Evolutionary conservation across 1,140 invertebrate genomes (phyloP).

Genomic region (Mycetomoellerius zeteki): DNA sequence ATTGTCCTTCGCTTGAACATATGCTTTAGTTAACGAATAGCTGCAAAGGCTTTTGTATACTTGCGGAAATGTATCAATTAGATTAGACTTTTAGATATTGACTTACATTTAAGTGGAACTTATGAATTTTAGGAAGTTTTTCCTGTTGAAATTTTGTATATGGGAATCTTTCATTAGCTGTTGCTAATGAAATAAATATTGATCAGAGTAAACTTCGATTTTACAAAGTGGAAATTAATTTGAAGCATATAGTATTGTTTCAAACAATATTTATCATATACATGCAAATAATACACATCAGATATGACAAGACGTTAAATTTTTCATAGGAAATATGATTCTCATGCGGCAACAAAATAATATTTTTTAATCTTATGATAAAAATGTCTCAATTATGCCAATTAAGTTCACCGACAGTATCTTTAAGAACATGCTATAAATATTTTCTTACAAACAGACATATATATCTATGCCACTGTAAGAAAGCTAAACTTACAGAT

Average conservation of each 20-base stretch:
- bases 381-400: background rate
- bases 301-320: background rate
- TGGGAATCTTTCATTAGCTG: background rate
- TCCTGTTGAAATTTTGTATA: background rate
- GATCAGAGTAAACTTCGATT: background rate
- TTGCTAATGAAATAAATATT: slow-evolving; percentile 12
- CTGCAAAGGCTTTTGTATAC: background rate
- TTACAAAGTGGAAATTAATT: background rate
- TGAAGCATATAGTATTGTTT: background rate
- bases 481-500: slow-evolving; percentile 40
- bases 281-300: background rate
- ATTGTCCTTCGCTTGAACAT: background rate
- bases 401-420: background rate
- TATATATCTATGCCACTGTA: background rate
- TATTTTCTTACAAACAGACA: background rate
- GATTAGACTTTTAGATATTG: slow-evolving; percentile 70
- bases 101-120: slow-evolving; percentile 5
- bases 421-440: background rate
- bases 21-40: background rate
- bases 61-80: background rate
- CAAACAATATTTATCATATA: background rate
- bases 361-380: background rate
- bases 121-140: background rate
- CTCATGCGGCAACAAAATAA: slow-evolving; percentile 14
- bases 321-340: background rate